Conservation (phyloP, 1,140 invertebrate species). For the Tribolium madens region DNA sequence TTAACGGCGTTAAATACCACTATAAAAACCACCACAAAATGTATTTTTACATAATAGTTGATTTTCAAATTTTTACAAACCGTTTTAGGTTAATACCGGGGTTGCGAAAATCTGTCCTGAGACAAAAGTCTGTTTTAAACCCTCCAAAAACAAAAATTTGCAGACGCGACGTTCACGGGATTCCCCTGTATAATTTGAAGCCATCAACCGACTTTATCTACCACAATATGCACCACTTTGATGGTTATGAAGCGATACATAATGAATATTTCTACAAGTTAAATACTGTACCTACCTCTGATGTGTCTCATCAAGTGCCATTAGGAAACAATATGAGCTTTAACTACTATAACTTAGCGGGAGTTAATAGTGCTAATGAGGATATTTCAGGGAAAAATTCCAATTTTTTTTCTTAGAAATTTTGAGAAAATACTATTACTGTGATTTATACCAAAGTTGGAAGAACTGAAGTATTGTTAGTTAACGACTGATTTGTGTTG, state of each 20-base stretch:
- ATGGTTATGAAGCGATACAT: background rate
- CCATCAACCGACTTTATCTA: background rate
- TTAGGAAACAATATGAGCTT: conserved; percentile 36
- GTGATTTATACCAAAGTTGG: conserved; percentile 17
- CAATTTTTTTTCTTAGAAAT: conserved; percentile 1
- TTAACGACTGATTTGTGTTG: background rate
- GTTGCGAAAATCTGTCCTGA: background rate
- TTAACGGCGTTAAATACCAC: conserved; percentile 91
- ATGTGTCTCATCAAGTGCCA: conserved; percentile 36
- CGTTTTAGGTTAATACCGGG: background rate
- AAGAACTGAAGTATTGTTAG: background rate
- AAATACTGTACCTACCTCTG: conserved; percentile 8
- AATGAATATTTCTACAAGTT: conserved; percentile 7
- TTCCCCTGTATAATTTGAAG: background rate
- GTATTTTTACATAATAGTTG: background rate
- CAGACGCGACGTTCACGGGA: background rate
- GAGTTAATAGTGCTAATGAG: background rate
- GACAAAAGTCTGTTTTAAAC: background rate
- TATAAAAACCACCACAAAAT: conserved; percentile 86
- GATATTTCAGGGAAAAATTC: conserved; percentile 20
- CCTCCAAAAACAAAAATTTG: background rate
- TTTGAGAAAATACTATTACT: conserved; percentile 2
- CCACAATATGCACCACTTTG: background rate
- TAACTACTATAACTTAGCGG: conserved; percentile 6
- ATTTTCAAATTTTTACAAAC: background rate